A percentile compares a stretch with the other conserved stretches of the same genome.
Evolutionary conservation across 2,888 invertebrate genomes (phyloP).

Genomic region (Seira ritae): DNA sequence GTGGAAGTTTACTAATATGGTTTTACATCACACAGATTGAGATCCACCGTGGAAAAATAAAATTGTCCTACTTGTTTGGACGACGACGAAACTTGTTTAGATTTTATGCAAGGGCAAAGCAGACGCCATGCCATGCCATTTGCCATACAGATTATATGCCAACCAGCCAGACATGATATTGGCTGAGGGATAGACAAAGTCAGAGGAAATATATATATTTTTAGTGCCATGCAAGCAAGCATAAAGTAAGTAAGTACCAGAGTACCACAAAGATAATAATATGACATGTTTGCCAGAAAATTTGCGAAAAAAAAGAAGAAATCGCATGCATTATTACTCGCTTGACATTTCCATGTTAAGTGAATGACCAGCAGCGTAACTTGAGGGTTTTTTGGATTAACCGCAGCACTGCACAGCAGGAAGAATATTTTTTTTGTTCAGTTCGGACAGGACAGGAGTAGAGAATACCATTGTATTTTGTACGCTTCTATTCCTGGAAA

Average conservation of each 20-base stretch:
- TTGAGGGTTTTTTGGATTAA: neutral
- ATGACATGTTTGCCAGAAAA: constrained; percentile 3
- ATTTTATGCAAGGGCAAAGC: too few relatives aligned
- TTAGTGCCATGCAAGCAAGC: too few relatives aligned
- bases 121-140: too few relatives aligned
- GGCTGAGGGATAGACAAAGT: too few relatives aligned
- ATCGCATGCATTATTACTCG: constrained; percentile 13
- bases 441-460: neutral
- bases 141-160: too few relatives aligned
- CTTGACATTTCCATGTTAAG: constrained; percentile 11
- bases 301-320: neutral
- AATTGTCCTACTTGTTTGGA: too few relatives aligned
- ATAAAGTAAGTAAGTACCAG: neutral
- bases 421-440: neutral
- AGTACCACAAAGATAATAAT: neutral
- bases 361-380: constrained; percentile 1
- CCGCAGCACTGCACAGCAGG: constrained; percentile 9
- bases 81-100: too few relatives aligned
- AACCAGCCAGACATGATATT: too few relatives aligned
- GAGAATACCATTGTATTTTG: neutral
- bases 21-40: neutral
- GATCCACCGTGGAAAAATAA: too few relatives aligned
- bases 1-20: neutral
- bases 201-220: too few relatives aligned
- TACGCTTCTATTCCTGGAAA: neutral